phyloP scores from a whole-genome alignment of 53 echinoderm and acorn worm species.

The Stichopus horrens region DNA sequence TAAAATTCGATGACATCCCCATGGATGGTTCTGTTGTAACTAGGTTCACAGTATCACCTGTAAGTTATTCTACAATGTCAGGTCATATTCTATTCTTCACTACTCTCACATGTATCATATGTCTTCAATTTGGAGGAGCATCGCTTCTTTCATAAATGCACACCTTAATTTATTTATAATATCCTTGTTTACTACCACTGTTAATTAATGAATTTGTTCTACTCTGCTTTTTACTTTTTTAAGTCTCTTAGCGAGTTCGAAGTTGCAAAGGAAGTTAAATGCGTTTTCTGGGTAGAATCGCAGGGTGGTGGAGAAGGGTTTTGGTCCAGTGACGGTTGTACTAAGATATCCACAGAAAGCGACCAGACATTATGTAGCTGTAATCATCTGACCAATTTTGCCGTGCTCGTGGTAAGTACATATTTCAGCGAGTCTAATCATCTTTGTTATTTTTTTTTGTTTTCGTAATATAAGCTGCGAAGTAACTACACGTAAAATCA shows the following conservation, averaged over 20 bases:
- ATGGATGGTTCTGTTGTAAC: background rate
- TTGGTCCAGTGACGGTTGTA: constrained; percentile 22
- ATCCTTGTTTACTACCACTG: too few relatives aligned
- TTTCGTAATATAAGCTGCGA: too few relatives aligned
- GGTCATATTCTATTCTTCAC: too few relatives aligned
- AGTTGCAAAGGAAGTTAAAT: background rate
- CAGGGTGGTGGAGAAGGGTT: background rate
- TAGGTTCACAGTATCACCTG: background rate
- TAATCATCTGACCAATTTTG: constrained; percentile 27
- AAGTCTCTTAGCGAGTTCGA: too few relatives aligned
- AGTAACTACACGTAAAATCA: too few relatives aligned
- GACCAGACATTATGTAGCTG: constrained; percentile 1
- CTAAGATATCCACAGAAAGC: background rate
- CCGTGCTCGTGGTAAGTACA: constrained; percentile 12
- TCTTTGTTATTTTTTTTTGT: too few relatives aligned
- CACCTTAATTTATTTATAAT: too few relatives aligned
- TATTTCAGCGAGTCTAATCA: background rate
- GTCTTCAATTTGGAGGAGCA: too few relatives aligned
- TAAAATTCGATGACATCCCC: background rate
- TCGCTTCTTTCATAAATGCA: too few relatives aligned
- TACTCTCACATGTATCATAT: too few relatives aligned
- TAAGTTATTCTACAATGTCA: background rate
- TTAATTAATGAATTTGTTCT: too few relatives aligned
- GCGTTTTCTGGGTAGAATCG: constrained; percentile 3
- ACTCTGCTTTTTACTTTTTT: too few relatives aligned